Evolutionary conservation across 2,797 vertebrate genomes (phyloP).

Genomic region (Micrastur ruficollis): DNA sequence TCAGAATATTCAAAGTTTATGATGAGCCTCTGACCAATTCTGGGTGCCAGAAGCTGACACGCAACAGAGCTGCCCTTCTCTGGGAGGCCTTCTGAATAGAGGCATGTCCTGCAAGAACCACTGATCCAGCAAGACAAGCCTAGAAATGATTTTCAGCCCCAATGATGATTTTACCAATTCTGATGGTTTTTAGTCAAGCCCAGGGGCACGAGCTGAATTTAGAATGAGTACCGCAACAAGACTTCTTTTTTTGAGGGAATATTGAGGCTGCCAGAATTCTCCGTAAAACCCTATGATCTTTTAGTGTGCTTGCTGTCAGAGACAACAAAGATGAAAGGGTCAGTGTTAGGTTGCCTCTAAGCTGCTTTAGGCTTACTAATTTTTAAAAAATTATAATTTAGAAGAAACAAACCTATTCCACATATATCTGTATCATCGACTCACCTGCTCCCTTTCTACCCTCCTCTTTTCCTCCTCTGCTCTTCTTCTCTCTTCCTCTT

Average conservation of each 20-base stretch:
- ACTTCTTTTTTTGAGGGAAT: not conserved
- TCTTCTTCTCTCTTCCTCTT: conserved; percentile 92
- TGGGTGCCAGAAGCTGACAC: not conserved
- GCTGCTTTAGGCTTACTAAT: not conserved
- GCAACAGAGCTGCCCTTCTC: not conserved
- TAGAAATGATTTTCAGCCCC: not conserved
- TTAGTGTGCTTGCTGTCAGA: not conserved
- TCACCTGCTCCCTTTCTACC: conserved; percentile 93
- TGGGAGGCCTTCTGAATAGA: not conserved
- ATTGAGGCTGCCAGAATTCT: conserved; percentile 30
- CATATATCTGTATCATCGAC: not conserved
- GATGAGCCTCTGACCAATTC: not conserved
- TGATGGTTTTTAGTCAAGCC: not conserved
- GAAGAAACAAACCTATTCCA: not conserved
- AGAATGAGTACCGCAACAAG: not conserved
- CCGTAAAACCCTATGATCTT: not conserved
- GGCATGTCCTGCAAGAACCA: not conserved
- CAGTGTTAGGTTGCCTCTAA: not conserved
- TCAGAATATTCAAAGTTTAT: not conserved
- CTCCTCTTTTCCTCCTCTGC: conserved; percentile 94
- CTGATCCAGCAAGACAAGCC: not conserved
- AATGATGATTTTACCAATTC: not conserved
- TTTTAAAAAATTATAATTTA: not conserved
- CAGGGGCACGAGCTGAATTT: not conserved
- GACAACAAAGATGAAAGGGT: conserved; percentile 22